Evolutionary conservation across 2,797 vertebrate species (phyloP).

Genomic region (Cryptoblepharus egeriae): DNA sequence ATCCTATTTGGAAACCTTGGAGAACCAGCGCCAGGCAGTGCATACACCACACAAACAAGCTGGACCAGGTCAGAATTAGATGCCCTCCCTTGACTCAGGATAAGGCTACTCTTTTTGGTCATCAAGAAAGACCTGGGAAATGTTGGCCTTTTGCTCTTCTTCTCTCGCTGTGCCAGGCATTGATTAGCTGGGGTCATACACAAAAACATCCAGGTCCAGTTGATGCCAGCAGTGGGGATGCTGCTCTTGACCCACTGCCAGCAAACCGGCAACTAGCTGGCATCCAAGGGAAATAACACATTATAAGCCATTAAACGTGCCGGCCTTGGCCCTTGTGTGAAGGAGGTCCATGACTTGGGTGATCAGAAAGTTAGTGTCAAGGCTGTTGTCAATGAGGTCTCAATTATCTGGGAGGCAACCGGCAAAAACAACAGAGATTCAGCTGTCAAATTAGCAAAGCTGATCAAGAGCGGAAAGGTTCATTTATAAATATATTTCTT

Average conservation of each 20-base stretch:
- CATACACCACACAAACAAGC: too few species aligned
- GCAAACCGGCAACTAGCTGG: not conserved
- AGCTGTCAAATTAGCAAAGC: slow-evolving; percentile 40
- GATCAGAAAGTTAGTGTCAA: not conserved
- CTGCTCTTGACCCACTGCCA: not conserved
- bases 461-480: slow-evolving; percentile 13
- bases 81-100: too few species aligned
- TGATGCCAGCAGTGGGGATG: not conserved
- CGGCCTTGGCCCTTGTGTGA: not conserved
- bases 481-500: slow-evolving; percentile 34
- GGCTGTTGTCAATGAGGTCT: not conserved
- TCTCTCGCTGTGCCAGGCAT: not conserved
- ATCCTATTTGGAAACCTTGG: too few species aligned
- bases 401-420: slow-evolving; percentile 19
- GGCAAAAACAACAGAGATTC: slow-evolving; percentile 15
- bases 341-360: slow-evolving; percentile 9
- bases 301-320: not conserved
- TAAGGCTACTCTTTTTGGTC: too few species aligned
- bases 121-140: not conserved
- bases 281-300: not conserved
- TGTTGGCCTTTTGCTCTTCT: slow-evolving; percentile 44
- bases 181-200: not conserved
- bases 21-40: too few species aligned
- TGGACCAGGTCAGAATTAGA: too few species aligned
- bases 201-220: not conserved